Evolutionary conservation across 1,140 invertebrate genomes (phyloP).

Genomic region (Daktulosphaira vitifoliae): DNA sequence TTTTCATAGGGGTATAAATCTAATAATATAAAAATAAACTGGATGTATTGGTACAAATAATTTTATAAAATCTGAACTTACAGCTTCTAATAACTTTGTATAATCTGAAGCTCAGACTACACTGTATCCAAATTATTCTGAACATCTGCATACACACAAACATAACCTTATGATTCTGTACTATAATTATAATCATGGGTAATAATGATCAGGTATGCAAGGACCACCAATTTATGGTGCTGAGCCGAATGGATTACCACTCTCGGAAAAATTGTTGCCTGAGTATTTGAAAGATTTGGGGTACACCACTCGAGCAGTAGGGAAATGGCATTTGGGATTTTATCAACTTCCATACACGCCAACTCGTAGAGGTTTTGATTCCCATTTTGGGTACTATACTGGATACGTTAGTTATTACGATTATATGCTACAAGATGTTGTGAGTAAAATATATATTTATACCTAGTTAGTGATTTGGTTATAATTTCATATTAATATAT

Average conservation of each 20-base stretch:
- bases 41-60: too few species aligned
- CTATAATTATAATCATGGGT: too few species aligned
- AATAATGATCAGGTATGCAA: constrained; percentile 74
- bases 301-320: constrained; percentile 73
- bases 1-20: too few species aligned
- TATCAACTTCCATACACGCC: constrained; percentile 64
- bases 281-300: constrained; percentile 64
- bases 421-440: constrained; percentile 53
- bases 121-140: too few species aligned
- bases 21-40: too few species aligned
- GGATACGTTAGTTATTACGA: constrained; percentile 76
- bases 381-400: constrained; percentile 74
- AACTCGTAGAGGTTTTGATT: constrained; percentile 70
- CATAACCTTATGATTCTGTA: too few species aligned
- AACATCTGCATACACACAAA: too few species aligned
- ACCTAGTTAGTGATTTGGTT: neutral
- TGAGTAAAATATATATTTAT: constrained; percentile 40
- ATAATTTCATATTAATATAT: neutral
- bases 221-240: constrained; percentile 63
- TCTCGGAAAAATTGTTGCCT: constrained; percentile 62
- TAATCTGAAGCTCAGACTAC: too few species aligned
- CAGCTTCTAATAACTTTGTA: too few species aligned
- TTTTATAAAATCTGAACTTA: too few species aligned
- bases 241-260: constrained; percentile 62
- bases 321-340: constrained; percentile 86